phyloP scores from a whole-genome alignment of 1,140 invertebrate genomes.

The Scaptomyza hsui region DNA sequence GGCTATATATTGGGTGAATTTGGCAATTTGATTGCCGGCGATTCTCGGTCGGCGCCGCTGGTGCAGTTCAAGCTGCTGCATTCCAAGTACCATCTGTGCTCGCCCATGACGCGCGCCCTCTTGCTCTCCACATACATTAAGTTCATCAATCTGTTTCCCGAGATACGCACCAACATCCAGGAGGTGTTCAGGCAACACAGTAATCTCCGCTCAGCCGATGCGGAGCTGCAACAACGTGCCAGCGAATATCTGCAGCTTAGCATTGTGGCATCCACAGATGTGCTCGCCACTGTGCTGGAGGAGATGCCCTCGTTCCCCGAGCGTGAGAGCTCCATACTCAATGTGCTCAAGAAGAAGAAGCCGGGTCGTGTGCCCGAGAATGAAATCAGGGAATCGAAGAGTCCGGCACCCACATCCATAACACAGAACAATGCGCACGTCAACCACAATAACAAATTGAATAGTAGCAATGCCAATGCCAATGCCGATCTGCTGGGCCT shows the following conservation, averaged over 20 bases:
- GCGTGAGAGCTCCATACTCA: slow-evolving; percentile 98
- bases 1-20: slow-evolving; percentile 99
- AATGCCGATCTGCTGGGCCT: slow-evolving; percentile 94
- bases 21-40: slow-evolving; percentile 99
- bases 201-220: slow-evolving; percentile 98
- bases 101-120: slow-evolving; percentile 96
- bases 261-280: slow-evolving; percentile 98
- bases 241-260: slow-evolving; percentile 99
- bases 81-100: slow-evolving; percentile 99
- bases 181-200: slow-evolving; percentile 98
- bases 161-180: slow-evolving; percentile 98
- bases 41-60: slow-evolving; percentile 96
- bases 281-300: slow-evolving; percentile 98
- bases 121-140: slow-evolving; percentile 99
- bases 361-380: slow-evolving; percentile 94
- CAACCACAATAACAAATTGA: slow-evolving; percentile 85
- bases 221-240: slow-evolving; percentile 98
- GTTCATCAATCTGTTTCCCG: slow-evolving; percentile 99
- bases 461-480: slow-evolving; percentile 73
- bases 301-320: slow-evolving; percentile 99
- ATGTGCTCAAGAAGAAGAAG: slow-evolving; percentile 99
- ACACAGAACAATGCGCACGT: slow-evolving; percentile 82
- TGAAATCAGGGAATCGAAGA: slow-evolving; percentile 92
- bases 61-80: slow-evolving; percentile 98
- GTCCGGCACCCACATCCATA: slow-evolving; percentile 87